Percentiles rank a stretch among this genome's conserved stretches.
Evolutionary conservation across 2,797 vertebrate genomes (phyloP).

Genomic region (Triplophysa yarkandensis): DNA sequence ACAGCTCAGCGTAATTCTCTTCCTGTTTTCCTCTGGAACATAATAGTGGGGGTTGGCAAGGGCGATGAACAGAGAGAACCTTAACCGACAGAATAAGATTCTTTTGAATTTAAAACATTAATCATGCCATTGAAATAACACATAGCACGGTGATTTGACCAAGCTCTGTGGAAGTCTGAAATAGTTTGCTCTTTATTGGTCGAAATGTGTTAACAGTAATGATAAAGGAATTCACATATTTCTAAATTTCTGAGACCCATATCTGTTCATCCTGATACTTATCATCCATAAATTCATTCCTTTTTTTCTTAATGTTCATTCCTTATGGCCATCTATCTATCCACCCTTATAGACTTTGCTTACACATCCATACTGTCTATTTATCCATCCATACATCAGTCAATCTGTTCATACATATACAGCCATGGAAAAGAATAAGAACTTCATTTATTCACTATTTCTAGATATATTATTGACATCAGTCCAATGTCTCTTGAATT

Average conservation of each 20-base stretch:
- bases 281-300: too few relatives aligned
- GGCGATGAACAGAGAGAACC: slow-evolving; percentile 49
- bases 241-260: background rate
- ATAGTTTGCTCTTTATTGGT: background rate
- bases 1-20: slow-evolving; percentile 77
- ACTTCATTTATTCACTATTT: too few relatives aligned
- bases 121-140: slow-evolving; percentile 62
- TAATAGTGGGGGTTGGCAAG: slow-evolving; percentile 36
- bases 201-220: background rate
- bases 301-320: too few relatives aligned
- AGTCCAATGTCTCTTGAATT: too few relatives aligned
- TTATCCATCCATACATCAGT: too few relatives aligned
- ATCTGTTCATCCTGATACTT: too few relatives aligned
- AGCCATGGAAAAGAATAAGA: too few relatives aligned
- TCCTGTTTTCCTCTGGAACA: slow-evolving; percentile 74
- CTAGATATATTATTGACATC: too few relatives aligned
- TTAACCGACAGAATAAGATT: slow-evolving; percentile 60
- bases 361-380: too few relatives aligned
- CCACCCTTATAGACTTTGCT: too few relatives aligned
- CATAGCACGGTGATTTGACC: slow-evolving; percentile 7
- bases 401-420: too few relatives aligned
- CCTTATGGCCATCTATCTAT: too few relatives aligned
- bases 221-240: background rate
- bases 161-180: background rate
- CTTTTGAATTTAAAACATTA: slow-evolving; percentile 65